These are phyloP conservation scores for Zaprionus ghesquierei DNA, from an alignment of 1,140 invertebrate species.

Conservation along the genomic window DNA sequence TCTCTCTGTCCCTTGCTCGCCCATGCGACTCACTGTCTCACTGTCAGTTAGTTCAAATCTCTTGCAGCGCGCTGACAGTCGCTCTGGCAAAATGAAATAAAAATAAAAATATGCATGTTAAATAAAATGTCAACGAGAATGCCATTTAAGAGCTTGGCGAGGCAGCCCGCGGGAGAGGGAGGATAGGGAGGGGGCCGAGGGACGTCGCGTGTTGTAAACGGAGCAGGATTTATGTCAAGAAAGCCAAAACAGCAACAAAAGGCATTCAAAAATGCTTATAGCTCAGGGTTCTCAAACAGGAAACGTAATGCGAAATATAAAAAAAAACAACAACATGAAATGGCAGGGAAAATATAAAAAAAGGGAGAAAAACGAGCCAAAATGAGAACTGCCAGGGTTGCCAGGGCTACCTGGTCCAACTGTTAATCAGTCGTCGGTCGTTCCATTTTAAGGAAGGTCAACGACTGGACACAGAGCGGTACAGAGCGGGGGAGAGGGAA, in stretches of 20 bases:
- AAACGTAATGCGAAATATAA: slow-evolving; percentile 25
- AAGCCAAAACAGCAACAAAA: slow-evolving; percentile 58
- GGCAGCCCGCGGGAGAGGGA: background rate
- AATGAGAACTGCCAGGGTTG: too few species aligned
- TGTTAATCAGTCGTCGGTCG: slow-evolving; percentile 22
- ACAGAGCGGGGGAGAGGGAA: background rate
- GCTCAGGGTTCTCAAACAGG: slow-evolving; percentile 18
- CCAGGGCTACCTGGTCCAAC: slow-evolving; percentile 8
- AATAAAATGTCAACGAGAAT: slow-evolving; percentile 72
- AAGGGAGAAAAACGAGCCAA: background rate
- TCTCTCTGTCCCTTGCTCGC: background rate
- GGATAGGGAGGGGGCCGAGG: background rate
- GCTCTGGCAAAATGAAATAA: slow-evolving; percentile 60
- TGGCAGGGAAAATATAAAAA: background rate
- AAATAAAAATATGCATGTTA: slow-evolving; percentile 51
- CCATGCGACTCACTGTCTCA: slow-evolving; percentile 7
- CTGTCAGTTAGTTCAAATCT: slow-evolving; percentile 60
- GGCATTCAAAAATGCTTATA: slow-evolving; percentile 46
- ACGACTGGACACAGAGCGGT: background rate
- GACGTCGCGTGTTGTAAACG: slow-evolving; percentile 49
- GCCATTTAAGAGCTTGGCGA: slow-evolving; percentile 47
- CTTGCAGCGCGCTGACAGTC: slow-evolving; percentile 57
- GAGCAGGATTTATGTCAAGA: slow-evolving; percentile 72
- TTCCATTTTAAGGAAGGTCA: slow-evolving; percentile 10
- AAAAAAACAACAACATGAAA: slow-evolving; percentile 11